Evolutionary conservation across 2,888 invertebrate genomes (phyloP).

Genomic region (Oscheius sp.): DNA sequence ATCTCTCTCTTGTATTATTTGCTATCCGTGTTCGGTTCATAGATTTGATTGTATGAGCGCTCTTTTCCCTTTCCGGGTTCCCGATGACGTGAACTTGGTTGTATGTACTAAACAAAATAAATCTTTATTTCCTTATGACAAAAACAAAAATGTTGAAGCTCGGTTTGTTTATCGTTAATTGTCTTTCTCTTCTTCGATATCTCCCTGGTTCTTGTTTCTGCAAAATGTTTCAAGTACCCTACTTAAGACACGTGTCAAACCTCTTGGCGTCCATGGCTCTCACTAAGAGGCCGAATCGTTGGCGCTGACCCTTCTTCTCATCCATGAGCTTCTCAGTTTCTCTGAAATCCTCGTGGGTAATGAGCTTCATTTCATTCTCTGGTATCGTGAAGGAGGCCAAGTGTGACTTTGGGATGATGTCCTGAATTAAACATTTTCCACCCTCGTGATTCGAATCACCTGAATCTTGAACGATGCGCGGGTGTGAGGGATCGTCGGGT

Average conservation of each 20-base stretch:
- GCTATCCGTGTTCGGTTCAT: conserved; percentile 12
- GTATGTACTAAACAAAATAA: conserved; percentile 4
- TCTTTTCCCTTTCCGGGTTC: no score
- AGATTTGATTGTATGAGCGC: no score
- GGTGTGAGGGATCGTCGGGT: conserved; percentile 68
- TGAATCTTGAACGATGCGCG: conserved; percentile 73
- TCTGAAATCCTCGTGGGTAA: conserved; percentile 65
- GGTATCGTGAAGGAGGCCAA: conserved; percentile 67
- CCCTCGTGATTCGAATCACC: conserved; percentile 39
- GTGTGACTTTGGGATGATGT: conserved; percentile 71
- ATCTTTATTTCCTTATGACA: conserved; percentile 21
- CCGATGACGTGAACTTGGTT: no score
- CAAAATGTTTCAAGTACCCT: conserved; percentile 42
- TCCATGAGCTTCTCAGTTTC: conserved; percentile 57
- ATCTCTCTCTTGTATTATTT: background rate
- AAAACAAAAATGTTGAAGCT: conserved; percentile 22
- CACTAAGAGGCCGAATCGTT: conserved; percentile 50
- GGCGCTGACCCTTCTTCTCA: conserved; percentile 41
- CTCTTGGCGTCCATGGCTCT: conserved; percentile 49
- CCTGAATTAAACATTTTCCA: conserved; percentile 46
- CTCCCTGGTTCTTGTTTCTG: conserved; percentile 21
- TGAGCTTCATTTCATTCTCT: conserved; percentile 71
- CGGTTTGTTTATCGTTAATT: conserved; percentile 14
- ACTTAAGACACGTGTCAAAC: conserved; percentile 67
- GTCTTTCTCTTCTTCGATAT: conserved; percentile 29